Conservation (phyloP, 2,797 vertebrate species). For the Cichlasoma orientale region DNA sequence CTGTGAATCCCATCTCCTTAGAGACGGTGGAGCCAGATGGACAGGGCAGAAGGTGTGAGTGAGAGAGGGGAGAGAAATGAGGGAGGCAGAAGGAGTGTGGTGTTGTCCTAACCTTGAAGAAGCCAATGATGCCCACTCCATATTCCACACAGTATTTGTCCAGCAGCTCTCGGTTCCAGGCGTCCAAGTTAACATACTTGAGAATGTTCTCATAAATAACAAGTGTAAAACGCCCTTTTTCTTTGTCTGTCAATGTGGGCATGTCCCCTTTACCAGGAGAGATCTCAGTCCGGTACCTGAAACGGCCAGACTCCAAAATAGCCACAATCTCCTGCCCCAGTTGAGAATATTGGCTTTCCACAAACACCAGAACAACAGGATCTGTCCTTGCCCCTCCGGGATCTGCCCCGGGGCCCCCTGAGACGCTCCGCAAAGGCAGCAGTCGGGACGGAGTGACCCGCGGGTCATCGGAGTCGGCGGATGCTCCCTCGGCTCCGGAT, state of each 20-base stretch:
- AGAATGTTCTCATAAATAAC: slow-evolving; percentile 98
- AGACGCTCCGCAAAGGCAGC: slow-evolving; percentile 81
- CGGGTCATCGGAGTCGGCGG: slow-evolving; percentile 87
- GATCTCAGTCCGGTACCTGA: slow-evolving; percentile 96
- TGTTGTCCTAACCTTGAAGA: slow-evolving; percentile 92
- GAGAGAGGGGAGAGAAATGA: slow-evolving; percentile 40
- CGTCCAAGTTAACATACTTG: slow-evolving; percentile 97
- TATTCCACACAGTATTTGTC: slow-evolving; percentile 99
- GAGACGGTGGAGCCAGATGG: slow-evolving; percentile 74
- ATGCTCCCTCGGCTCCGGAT: slow-evolving; percentile 80
- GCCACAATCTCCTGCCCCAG: slow-evolving; percentile 98
- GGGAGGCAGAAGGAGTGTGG: slow-evolving; percentile 43
- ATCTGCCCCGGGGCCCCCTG: slow-evolving; percentile 65
- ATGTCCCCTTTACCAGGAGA: slow-evolving; percentile 98
- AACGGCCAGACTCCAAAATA: slow-evolving; percentile 95
- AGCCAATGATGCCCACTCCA: slow-evolving; percentile 96
- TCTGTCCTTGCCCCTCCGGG: slow-evolving; percentile 89
- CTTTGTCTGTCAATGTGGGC: slow-evolving; percentile 96
- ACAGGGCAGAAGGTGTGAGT: slow-evolving; percentile 76
- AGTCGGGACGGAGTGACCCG: slow-evolving; percentile 89
- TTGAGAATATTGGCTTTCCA: slow-evolving; percentile 98
- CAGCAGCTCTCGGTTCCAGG: slow-evolving; percentile 98
- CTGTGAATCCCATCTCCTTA: slow-evolving; percentile 70
- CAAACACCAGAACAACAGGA: slow-evolving; percentile 95
- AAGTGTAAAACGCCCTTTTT: slow-evolving; percentile 92